Percentiles rank a stretch among this genome's conserved stretches.
Evolutionary conservation across 1,140 invertebrate genomes (phyloP).

Genomic region (Phthorimaea operculella): DNA sequence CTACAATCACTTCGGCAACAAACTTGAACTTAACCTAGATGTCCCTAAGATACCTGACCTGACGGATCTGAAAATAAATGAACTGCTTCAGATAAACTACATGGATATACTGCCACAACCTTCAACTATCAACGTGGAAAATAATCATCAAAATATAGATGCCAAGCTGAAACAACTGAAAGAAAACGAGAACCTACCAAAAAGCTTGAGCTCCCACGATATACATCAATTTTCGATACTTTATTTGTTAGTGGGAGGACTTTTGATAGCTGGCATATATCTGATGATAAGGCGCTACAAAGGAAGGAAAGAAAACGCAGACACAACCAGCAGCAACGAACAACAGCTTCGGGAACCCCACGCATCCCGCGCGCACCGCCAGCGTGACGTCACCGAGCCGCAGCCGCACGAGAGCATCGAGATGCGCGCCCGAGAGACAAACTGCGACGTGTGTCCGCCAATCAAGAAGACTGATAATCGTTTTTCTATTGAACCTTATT

Average conservation of each 20-base stretch:
- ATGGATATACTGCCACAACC: too few relatives aligned
- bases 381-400: too few relatives aligned
- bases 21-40: background rate
- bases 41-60: background rate
- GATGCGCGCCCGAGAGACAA: too few relatives aligned
- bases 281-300: background rate
- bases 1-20: conserved; percentile 2
- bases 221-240: background rate
- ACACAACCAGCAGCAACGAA: too few relatives aligned
- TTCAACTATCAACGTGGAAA: background rate
- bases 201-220: background rate
- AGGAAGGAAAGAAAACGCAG: background rate
- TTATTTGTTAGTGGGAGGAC: background rate
- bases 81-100: too few relatives aligned
- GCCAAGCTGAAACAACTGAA: background rate
- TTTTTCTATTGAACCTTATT: too few relatives aligned
- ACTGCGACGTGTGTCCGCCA: too few relatives aligned
- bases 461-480: too few relatives aligned
- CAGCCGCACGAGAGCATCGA: too few relatives aligned
- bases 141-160: background rate
- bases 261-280: background rate
- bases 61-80: too few relatives aligned
- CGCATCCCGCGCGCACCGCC: too few relatives aligned
- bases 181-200: background rate
- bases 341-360: too few relatives aligned